These are phyloP conservation scores for Steinernema hermaphroditum DNA, from an alignment of 2,888 invertebrate species.

Conservation along the genomic window DNA sequence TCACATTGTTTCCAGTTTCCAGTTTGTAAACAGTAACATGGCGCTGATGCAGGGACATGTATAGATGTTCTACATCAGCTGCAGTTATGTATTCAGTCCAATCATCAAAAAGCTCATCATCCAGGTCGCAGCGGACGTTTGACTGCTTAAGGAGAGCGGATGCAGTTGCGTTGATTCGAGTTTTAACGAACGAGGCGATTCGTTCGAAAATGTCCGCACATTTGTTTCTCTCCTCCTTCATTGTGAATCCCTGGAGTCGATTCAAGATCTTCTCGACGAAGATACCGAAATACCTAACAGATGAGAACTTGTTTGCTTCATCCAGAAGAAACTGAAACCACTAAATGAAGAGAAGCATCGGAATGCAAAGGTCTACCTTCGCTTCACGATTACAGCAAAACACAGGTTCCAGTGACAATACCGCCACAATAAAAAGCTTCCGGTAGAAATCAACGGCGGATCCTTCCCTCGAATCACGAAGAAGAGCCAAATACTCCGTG, in stretches of 20 bases:
- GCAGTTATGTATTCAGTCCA: too few species aligned
- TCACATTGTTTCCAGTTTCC: too few species aligned
- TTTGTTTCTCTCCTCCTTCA: background rate
- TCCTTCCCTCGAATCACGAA: background rate
- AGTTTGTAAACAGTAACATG: too few species aligned
- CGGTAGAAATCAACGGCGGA: background rate
- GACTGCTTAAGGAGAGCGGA: background rate
- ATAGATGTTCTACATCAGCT: too few species aligned
- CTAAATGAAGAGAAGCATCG: background rate
- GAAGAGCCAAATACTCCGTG: background rate
- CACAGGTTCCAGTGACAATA: background rate
- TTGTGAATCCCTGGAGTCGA: background rate
- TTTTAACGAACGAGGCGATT: background rate
- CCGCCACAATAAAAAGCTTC: background rate
- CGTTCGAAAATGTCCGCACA: background rate
- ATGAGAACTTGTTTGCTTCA: background rate
- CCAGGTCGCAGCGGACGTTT: too few species aligned
- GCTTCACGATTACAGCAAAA: background rate
- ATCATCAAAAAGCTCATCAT: too few species aligned
- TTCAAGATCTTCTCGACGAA: background rate
- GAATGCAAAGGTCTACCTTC: background rate
- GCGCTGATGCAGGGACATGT: too few species aligned
- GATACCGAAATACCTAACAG: background rate
- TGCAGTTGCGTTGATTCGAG: background rate
- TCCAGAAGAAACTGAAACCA: slow-evolving; percentile 15